Base-by-base conservation (phyloP, 2,113 vertebrate genomes). In the Sisor rabdophorus region DNA sequence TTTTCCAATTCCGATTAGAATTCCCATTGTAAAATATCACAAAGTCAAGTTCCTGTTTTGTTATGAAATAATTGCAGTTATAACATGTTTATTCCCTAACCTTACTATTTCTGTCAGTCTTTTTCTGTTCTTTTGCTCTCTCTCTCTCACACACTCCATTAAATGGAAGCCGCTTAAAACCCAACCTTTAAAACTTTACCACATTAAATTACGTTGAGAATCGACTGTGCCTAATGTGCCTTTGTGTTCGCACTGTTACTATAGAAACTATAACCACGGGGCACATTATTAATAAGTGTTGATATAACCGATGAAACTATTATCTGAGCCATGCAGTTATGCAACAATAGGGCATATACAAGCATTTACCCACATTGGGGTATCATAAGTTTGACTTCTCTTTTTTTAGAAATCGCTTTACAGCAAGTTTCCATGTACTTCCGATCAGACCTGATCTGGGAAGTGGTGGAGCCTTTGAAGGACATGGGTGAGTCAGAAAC, bases 391-490 rank as follows among this genome's bases (percentile, higher is more conserved):
- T 16, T 40, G 15, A 9, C 28, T 50, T 4, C 48, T 82, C 8
- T 48, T 24, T 78, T 81, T 86, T 9, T 89, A 99, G 97, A 99
- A 89, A 94, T 98, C 81, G 96, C 97, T 85, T 91, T 99, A 87
- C 97, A 98, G 87, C 97, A 99, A 58, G 97, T 98, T 77, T 98
- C 97, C 86, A 99, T 99, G 97, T 99, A 95, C 91, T 99, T 99
- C 90, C 92, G 97, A 80, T 99, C 96, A 0, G 96, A 99, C 71
- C 95, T 93, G 4, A 96, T 95, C 87, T 99, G 95, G 95, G 97
- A 98, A 78, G 94, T 99, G 17, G 89, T 95, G 72, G 97, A 99
- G 84, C 97, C 97, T 0, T 86, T 99, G 80, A 95, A 92, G 89
- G 96, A 99, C 85, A 94, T 98, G 22, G 97, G 97, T 99, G 83